phyloP scores from a whole-genome alignment of 2,888 invertebrate genomes.

The Luperina testacea region DNA sequence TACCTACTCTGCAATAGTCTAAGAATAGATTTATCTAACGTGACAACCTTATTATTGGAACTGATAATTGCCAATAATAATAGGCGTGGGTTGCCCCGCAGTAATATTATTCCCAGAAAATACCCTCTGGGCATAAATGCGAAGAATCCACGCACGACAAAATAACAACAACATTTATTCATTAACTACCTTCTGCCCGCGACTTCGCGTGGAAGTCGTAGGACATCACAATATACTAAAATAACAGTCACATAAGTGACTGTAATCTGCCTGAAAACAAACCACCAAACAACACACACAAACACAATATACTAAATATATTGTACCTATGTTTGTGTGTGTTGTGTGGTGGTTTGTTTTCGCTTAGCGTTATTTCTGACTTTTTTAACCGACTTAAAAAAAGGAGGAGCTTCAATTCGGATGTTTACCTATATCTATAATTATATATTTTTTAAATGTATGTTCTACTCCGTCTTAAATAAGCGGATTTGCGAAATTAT shows the following conservation, averaged over 20 bases:
- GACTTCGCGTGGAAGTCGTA: background rate
- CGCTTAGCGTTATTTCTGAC: background rate
- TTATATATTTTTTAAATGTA: too few relatives aligned
- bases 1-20: background rate
- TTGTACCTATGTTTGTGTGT: too few relatives aligned
- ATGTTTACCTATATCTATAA: too few relatives aligned
- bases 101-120: background rate
- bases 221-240: background rate
- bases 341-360: background rate
- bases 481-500: too few relatives aligned
- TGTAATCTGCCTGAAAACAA: too few relatives aligned
- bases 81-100: background rate
- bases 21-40: background rate
- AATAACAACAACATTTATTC: constrained; percentile 1
- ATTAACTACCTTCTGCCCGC: background rate
- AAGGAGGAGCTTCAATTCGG: too few relatives aligned
- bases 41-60: background rate
- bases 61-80: background rate
- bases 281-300: too few relatives aligned
- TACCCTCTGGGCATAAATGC: background rate
- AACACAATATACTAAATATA: too few relatives aligned
- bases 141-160: background rate
- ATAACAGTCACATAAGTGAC: too few relatives aligned
- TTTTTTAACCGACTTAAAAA: too few relatives aligned
- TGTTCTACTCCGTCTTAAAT: too few relatives aligned